phyloP scores from a whole-genome alignment of 1,140 invertebrate genomes.

The Aradophagus sp. region DNA sequence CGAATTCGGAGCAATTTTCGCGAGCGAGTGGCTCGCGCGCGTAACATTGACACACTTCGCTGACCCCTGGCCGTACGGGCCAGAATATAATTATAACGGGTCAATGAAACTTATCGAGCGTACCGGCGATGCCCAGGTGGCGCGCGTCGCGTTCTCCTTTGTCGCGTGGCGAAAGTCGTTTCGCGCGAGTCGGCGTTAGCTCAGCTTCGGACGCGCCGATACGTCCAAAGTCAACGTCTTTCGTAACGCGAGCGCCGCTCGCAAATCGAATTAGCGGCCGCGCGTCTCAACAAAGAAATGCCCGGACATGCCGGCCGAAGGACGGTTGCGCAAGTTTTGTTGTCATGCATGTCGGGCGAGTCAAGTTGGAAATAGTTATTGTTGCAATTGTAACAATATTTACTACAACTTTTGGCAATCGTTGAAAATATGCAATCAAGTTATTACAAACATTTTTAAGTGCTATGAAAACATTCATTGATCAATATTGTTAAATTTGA shows the following conservation, averaged over 20 bases:
- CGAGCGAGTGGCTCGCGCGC: conserved; percentile 14
- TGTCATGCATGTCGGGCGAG: conserved; percentile 1
- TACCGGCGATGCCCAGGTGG: conserved; percentile 50
- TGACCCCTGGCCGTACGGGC: conserved; percentile 41
- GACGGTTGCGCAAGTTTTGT: conserved; percentile 12
- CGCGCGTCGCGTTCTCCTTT: conserved; percentile 56
- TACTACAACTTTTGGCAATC: no score
- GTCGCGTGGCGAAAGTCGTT: conserved; percentile 60
- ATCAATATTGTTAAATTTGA: no score
- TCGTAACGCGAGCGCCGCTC: conserved; percentile 38
- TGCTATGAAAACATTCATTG: no score
- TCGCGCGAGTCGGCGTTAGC: conserved; percentile 34
- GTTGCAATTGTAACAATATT: no score
- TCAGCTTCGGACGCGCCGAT: conserved; percentile 33
- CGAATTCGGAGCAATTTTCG: conserved; percentile 47
- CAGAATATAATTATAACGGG: conserved; percentile 58
- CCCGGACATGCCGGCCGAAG: conserved; percentile 16
- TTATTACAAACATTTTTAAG: no score
- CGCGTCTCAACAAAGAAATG: conserved; percentile 43
- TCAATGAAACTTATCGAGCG: conserved; percentile 57
- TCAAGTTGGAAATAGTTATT: no score
- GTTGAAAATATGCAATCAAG: no score
- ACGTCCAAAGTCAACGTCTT: conserved; percentile 39
- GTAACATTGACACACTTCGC: conserved; percentile 58
- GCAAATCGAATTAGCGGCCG: conserved; percentile 38